Percentiles rank a stretch among this genome's conserved stretches.
phyloP scores from a whole-genome alignment of 1,140 invertebrate species.

The Archivesica marissinica region DNA sequence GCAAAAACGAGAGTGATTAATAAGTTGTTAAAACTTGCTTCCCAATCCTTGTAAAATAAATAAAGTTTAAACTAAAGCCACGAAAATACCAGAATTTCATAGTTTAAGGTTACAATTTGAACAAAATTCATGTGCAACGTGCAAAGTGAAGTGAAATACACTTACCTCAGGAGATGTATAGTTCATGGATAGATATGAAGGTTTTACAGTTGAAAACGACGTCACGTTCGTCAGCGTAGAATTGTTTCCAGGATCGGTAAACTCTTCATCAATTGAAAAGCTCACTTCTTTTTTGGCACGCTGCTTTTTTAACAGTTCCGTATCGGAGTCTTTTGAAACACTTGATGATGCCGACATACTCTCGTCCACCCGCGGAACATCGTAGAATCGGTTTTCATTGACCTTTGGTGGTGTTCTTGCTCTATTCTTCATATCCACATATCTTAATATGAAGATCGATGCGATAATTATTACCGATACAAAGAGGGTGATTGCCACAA shows the following conservation, averaged over 20 bases:
- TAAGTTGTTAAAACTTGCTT: no score
- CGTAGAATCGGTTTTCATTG: slow-evolving; percentile 67
- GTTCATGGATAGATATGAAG: slow-evolving; percentile 63
- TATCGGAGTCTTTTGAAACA: slow-evolving; percentile 71
- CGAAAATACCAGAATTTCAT: no score
- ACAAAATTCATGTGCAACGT: no score
- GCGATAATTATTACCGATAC: slow-evolving; percentile 75
- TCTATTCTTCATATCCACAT: slow-evolving; percentile 73
- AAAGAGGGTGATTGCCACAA: slow-evolving; percentile 76
- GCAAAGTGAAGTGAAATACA: no score
- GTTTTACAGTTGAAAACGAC: slow-evolving; percentile 74
- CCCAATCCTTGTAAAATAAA: no score
- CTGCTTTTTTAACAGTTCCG: slow-evolving; percentile 72
- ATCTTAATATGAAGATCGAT: slow-evolving; percentile 76
- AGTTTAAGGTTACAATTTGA: no score
- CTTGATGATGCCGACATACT: slow-evolving; percentile 67
- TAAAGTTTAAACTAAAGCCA: no score
- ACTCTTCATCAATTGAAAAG: slow-evolving; percentile 75
- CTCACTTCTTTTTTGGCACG: slow-evolving; percentile 79
- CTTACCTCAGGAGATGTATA: slow-evolving; percentile 67
- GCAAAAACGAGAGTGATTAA: no score
- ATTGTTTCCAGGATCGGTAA: slow-evolving; percentile 63
- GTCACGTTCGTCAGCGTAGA: slow-evolving; percentile 71
- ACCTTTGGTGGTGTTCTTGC: slow-evolving; percentile 65
- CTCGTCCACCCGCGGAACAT: slow-evolving; percentile 57